These are phyloP conservation scores for Drosophila orena DNA, from an alignment of 1,140 invertebrate genomes.

Conservation along the genomic window DNA sequence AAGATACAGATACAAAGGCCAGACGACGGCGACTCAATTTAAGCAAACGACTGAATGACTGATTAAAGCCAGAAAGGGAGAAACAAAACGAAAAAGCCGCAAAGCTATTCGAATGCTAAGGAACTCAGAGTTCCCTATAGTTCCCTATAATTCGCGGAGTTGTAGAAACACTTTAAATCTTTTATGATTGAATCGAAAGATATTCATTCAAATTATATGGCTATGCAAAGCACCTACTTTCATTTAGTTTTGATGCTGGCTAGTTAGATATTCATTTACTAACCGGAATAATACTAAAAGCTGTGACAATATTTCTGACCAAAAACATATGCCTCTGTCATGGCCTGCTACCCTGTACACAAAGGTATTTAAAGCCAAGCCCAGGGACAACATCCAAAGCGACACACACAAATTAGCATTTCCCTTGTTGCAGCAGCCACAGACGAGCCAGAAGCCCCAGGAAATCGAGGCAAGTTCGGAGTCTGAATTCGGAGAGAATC, in stretches of 20 bases:
- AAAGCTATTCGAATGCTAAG: not conserved
- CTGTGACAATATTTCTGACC: too few species aligned
- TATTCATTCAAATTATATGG: too few species aligned
- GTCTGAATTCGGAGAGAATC: slow-evolving; percentile 59
- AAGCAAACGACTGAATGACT: slow-evolving; percentile 76
- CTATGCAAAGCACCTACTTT: too few species aligned
- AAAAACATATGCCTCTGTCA: too few species aligned
- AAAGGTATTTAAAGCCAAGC: slow-evolving; percentile 46
- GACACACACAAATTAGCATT: slow-evolving; percentile 82
- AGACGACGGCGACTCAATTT: slow-evolving; percentile 73
- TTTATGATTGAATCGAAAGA: not conserved
- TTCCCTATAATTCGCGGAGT: too few species aligned
- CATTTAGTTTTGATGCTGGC: too few species aligned
- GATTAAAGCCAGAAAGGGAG: slow-evolving; percentile 61
- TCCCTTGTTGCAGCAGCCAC: slow-evolving; percentile 69
- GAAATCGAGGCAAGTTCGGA: slow-evolving; percentile 18
- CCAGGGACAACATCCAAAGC: slow-evolving; percentile 54
- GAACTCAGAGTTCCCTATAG: slow-evolving; percentile 1
- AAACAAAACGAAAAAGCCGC: slow-evolving; percentile 14
- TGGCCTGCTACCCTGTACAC: slow-evolving; percentile 24
- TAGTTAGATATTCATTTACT: too few species aligned
- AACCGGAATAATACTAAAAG: too few species aligned
- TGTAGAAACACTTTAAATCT: not conserved
- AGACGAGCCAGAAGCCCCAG: slow-evolving; percentile 13
- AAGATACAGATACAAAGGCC: slow-evolving; percentile 32